Evolutionary conservation across 2,113 vertebrate species (phyloP), one percentile per base, ranked within the genome.

Genomic region (Alligator mississippiensis): DNA sequence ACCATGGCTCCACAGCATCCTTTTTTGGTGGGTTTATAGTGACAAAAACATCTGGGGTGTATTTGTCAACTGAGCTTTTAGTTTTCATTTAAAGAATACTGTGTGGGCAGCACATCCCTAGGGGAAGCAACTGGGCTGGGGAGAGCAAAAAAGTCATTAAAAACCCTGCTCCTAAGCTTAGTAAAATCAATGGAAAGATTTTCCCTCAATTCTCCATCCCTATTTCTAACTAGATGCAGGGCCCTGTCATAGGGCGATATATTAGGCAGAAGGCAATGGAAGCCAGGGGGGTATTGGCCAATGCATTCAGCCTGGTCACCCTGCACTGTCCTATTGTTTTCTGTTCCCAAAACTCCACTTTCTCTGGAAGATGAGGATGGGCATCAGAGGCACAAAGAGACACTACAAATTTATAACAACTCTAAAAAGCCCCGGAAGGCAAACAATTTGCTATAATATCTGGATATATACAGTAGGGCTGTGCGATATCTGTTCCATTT

Each of bases 61-160:
- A 47, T 11, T n/a, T 1, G 3, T 1, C 6, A 2, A 18, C 68
- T 27, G 80, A 88, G n/a, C 16, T 38, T 7, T 30, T 2, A 3
- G 38, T 1, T 5, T 0, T 38, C 54, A 2, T 78, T 7, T 18
- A 62, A 59, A 59, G n/a, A 47, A 6, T 27, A 9, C 57, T 0
- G 57, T 54, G 54, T 5, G 68, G 68, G 34, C 38, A 61, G 57
- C 2, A 24, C n/a, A 34, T 19, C 61, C 84, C 1, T 0, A 55
- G 54, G 3, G 66, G 74, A 12, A 28, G 19, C 11, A 58, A 25
- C 28, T 55, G 60, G 57, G 28, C 27, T 3, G 13, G 68, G 38
- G 62, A 60, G 58, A 59, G 27, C n/a, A 57, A 2, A 34, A 85
- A 30, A 57, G 24, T 38, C 75, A 66, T 34, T 57, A 62, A 63